Evolutionary conservation across 2,888 invertebrate species (phyloP), one percentile per base, ranked within the genome.

Genomic region (Acrobasis suavella): DNA sequence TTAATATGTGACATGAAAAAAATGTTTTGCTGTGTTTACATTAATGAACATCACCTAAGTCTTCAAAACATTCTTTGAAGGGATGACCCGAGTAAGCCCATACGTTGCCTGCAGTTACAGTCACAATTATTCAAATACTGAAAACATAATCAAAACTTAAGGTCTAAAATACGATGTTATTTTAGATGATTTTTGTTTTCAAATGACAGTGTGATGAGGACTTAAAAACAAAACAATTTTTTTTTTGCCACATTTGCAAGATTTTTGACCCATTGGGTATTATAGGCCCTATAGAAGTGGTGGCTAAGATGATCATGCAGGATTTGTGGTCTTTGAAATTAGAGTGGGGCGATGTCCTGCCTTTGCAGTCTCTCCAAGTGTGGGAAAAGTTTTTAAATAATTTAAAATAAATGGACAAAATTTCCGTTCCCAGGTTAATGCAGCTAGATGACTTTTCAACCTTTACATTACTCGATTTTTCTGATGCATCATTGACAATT

Each of bases 261-360:
- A 66, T 70, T 9, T 69, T 64, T 63, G 68, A 70, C 22, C 70
- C 67, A 8, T 58, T 72, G 5, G 69, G 69, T n/a, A 38, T 71
- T 0, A 64, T 67, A 42, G 67, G 69, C 9, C 71, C 69, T 9
- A 58, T 69, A 8, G 17, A 69, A n/a, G 67, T 67, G 1, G 9
- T 22, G 8, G 68, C 67, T 5, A 69, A 71, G 50, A 12, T 66
- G 14, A 54, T 65, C 7, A 65, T 71, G 65, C 71, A 71, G 52
- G 32, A 64, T 9, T 22, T 63, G 2, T 63, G 63, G 63, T 17
- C 9, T 10, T 2, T 15, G 6, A 49, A 60, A 3, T 3, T 60
- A 15, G n/a, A 59, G 1, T 63, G 63, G 63, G 63, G 60, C 37
- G n/a, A 32, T 39, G 49, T 17, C 15, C 16, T 17, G 10, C 50